These are phyloP conservation scores for Champsocephalus gunnari DNA, from an alignment of 2,797 vertebrate species.

Conservation along the genomic window DNA sequence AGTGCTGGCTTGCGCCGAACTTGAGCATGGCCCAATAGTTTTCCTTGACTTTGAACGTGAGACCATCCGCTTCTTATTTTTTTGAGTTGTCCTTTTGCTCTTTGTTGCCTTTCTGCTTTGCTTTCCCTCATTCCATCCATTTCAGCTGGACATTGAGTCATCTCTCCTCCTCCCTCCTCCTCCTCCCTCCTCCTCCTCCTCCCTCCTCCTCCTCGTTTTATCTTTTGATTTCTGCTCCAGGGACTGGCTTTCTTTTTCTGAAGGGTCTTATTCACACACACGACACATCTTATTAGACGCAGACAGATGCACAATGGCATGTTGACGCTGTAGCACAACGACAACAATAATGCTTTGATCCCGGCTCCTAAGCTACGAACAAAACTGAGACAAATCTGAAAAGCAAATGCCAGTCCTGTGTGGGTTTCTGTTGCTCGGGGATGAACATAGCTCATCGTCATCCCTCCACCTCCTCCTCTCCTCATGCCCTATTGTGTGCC, in stretches of 20 bases:
- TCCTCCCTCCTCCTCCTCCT: constrained; percentile 24
- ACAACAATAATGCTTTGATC: constrained; percentile 59
- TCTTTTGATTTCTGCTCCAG: constrained; percentile 61
- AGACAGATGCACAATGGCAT: constrained; percentile 64
- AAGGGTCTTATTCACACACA: constrained; percentile 48
- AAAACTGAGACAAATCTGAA: constrained; percentile 34
- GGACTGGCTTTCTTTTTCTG: constrained; percentile 64
- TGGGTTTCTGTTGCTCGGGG: constrained; percentile 58
- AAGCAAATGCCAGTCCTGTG: constrained; percentile 68
- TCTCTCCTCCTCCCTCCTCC: constrained; percentile 26
- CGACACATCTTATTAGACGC: constrained; percentile 41
- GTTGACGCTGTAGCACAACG: constrained; percentile 31
- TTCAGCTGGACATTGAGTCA: constrained; percentile 55
- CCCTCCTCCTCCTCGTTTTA: constrained; percentile 11
- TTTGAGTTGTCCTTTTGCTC: constrained; percentile 78
- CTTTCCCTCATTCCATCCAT: constrained; percentile 64
- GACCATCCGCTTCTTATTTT: constrained; percentile 85
- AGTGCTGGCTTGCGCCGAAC: constrained; percentile 96
- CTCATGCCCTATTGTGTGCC: constrained; percentile 50
- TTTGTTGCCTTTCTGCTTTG: constrained; percentile 68
- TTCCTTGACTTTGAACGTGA: constrained; percentile 99
- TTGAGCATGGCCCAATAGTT: constrained; percentile 98
- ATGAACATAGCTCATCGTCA: constrained; percentile 62
- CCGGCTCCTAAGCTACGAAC: constrained; percentile 20
- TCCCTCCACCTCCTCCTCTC: constrained; percentile 62